Base-by-base conservation (phyloP, 2,113 vertebrate species). In the Sceloporus undulatus region DNA sequence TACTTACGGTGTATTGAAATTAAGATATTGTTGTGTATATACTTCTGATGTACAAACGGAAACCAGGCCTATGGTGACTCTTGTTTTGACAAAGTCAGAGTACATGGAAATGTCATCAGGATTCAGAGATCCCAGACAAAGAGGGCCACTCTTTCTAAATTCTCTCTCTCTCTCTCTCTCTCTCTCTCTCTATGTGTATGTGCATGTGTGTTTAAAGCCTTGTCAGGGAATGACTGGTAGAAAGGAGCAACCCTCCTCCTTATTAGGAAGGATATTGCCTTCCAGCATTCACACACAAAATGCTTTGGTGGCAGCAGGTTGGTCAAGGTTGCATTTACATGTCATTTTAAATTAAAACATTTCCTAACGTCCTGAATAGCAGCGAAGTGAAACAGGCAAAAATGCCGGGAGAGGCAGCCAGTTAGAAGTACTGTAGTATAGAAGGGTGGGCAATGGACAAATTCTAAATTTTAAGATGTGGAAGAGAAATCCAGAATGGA, bases 1-100 rank as follows among this genome's bases (percentile, higher is more conserved):
- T 56, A 79, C 48, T 70, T 91, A 68, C 1, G 21, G 52, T 29
- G 38, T 87, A 71, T 54, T 89, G 21, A 81, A 91, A 73, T 71
- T 74, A 2, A 25, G 16, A 25, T 29, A 9, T 5, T 79, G 42
- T 1, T 78, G 74, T 19, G 82, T 6, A 40, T 87, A 90, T 59
- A 8, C 9, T 86, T 59, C 8, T 79, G 75, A 90, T 21, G 40
- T 59, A 52, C 13, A 86, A 23, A 14, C 6, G 6, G 40, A 79
- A 62, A 13, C 2, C 9, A 79, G 62, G 42, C 62, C 48, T 13
- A n/a, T 52, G 65, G 29, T 70, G 66, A 70, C 40, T 5, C 27
- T 21, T 23, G 40, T 29, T 27, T 29, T 79, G 29, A 21, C 34
- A 76, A 59, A 40, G 34, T 18, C 29, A 66, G 27, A 71, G 68